These are phyloP conservation scores for Hydrozoanthus tunicans DNA, from an alignment of 64 coral and sea anemone genomes.

Conservation along the genomic window DNA sequence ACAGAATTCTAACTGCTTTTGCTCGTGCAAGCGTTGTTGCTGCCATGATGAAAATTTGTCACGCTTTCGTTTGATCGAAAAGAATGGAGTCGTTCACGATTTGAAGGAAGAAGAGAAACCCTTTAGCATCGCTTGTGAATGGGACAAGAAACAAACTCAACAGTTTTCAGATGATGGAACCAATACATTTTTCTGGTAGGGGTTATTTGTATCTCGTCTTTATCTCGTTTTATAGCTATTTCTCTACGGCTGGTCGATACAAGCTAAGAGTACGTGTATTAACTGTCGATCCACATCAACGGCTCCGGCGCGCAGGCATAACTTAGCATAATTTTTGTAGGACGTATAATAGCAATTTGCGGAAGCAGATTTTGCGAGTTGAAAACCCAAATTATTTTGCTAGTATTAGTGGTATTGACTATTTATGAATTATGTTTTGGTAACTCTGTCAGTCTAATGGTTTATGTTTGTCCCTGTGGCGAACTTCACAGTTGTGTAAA, in stretches of 20 bases:
- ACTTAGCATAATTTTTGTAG: too few relatives aligned
- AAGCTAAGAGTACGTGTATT: too few relatives aligned
- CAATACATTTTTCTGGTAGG: constrained; percentile 94
- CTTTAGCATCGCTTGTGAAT: constrained; percentile 82
- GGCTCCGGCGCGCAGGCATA: too few relatives aligned
- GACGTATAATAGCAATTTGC: too few relatives aligned
- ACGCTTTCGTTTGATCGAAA: background rate
- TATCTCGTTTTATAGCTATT: background rate
- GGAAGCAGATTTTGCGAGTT: too few relatives aligned
- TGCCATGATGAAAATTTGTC: background rate
- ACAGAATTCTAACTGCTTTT: constrained; percentile 43
- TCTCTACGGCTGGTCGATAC: background rate
- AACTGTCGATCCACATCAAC: too few relatives aligned
- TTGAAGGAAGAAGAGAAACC: constrained; percentile 28
- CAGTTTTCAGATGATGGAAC: constrained; percentile 92
- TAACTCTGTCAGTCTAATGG: too few relatives aligned
- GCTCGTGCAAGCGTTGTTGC: constrained; percentile 26
- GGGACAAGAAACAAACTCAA: constrained; percentile 85
- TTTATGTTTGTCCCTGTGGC: too few relatives aligned
- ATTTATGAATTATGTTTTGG: too few relatives aligned
- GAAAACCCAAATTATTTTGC: too few relatives aligned
- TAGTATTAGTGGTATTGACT: too few relatives aligned
- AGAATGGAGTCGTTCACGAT: constrained; percentile 32
- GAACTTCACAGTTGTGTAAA: too few relatives aligned
- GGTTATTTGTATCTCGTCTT: background rate